Percentiles rank a stretch among this genome's conserved stretches.
phyloP scores from a whole-genome alignment of 2,113 vertebrate genomes.

The Pteruthius melanotis region DNA sequence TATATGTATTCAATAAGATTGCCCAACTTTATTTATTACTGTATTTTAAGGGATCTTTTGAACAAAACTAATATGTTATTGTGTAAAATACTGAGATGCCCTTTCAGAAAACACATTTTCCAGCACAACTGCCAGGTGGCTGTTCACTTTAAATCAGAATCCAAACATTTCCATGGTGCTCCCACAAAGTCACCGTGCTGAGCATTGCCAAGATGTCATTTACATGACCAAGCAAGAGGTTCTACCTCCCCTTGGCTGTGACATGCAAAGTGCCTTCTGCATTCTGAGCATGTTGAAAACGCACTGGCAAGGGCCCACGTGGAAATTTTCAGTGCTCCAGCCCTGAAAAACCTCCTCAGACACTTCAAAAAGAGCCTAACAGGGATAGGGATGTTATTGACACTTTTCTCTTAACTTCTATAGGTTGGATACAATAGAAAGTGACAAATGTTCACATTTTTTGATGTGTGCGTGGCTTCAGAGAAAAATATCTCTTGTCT shows the following conservation, averaged over 20 bases:
- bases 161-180: neutral
- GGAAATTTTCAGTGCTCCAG: neutral
- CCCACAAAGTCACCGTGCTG: rapidly evolving
- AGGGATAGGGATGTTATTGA: neutral
- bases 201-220: neutral
- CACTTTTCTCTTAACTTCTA: neutral
- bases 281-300: neutral
- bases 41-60: neutral
- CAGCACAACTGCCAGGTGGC: neutral
- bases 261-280: neutral
- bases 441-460: rapidly evolving
- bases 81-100: neutral
- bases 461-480: neutral
- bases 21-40: neutral
- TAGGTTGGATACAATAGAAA: neutral
- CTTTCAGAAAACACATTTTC: neutral
- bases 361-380: neutral
- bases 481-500: neutral
- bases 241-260: neutral
- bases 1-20: neutral
- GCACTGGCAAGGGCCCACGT: neutral
- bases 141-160: neutral
- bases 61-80: neutral
- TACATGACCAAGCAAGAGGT: neutral
- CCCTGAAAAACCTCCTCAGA: neutral